phyloP scores from a whole-genome alignment of 2,113 vertebrate species.

The Salminus brasiliensis region DNA sequence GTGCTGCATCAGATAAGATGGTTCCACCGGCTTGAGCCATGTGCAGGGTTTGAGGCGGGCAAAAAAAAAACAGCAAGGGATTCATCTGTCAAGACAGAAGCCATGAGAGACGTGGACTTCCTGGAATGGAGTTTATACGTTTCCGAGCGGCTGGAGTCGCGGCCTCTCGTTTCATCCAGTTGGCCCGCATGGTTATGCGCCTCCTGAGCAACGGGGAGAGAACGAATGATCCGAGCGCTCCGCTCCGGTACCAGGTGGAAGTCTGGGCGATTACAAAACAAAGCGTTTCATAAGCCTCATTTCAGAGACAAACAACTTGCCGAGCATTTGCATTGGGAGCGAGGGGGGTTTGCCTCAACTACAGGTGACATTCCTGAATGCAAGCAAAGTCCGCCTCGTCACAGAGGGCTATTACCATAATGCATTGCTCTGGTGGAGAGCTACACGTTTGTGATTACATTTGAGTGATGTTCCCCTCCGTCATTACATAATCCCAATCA shows the following conservation, averaged over 20 bases:
- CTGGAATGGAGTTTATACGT: slow-evolving; percentile 26
- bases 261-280: slow-evolving; percentile 16
- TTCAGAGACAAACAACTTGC: slow-evolving; percentile 23
- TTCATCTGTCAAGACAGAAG: slow-evolving; percentile 49
- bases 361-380: slow-evolving; percentile 34
- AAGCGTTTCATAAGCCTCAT: slow-evolving; percentile 8
- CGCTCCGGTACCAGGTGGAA: not conserved
- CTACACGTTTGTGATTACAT: slow-evolving; percentile 52
- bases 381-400: slow-evolving; percentile 22
- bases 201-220: slow-evolving; percentile 5
- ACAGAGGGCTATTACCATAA: slow-evolving; percentile 31
- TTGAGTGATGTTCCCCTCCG: not conserved
- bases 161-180: slow-evolving; percentile 1
- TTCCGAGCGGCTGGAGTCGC: slow-evolving; percentile 7
- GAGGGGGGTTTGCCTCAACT: slow-evolving; percentile 1
- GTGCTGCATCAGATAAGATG: slow-evolving; percentile 46
- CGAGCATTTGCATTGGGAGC: slow-evolving; percentile 32
- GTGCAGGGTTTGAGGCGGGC: not conserved
- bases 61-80: slow-evolving; percentile 15
- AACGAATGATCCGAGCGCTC: slow-evolving; percentile 34
- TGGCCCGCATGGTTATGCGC: slow-evolving; percentile 28
- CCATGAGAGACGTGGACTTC: slow-evolving; percentile 30
- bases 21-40: slow-evolving; percentile 19
- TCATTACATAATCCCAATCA: slow-evolving; percentile 57
- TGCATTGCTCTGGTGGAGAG: slow-evolving; percentile 6